Evolutionary conservation across 2,888 invertebrate genomes (phyloP), one percentile per base, ranked within the genome.

Genomic region (Pocota personata): DNA sequence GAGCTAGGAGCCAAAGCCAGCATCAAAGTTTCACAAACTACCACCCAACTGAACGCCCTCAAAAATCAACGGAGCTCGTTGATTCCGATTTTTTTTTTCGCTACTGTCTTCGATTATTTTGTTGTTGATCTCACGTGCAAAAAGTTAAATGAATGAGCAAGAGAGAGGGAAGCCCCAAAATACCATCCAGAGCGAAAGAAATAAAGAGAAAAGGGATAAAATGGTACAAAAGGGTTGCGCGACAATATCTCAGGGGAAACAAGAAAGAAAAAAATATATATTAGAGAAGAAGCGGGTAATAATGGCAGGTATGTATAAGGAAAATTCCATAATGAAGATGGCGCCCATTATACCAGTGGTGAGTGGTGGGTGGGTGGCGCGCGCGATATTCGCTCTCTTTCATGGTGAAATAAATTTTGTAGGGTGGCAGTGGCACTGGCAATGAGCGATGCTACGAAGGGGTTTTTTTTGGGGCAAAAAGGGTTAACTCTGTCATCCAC

Each of bases 271-370:
- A 76, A 67, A 27, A 76, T 21, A 67, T 50, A 58, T 60, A 21
- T 48, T 66, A 66, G 58, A 40, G 32, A 35, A 43, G 21, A 16
- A 19, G 55, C 37, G 60, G 50, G 60, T 69, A 69, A 62, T 73
- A 62, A 60, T 27, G 30, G 16, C 58, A 77, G 48, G 67, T 58
- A 48, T 48, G 66, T 48, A 48, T 16, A 48, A 14, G 10, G 16
- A 30, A 66, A 66, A 67, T 50, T 67, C 37, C 50, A 50, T 77
- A 78, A 78, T 78, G 78, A 78, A 78, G 78, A 78, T 78, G 78
- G 78, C 71, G 78, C 62, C 69, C 78, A 71, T 78, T 78, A 78
- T 78, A 37, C 62, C 12, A 12, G 10, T 24, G 7, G 50, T 10
- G 19, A 8, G 30, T 21, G 35, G 43, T 40, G 48, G 67, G 14